phyloP scores from a whole-genome alignment of 2,888 invertebrate genomes.

The Drosophila demipolita region DNA sequence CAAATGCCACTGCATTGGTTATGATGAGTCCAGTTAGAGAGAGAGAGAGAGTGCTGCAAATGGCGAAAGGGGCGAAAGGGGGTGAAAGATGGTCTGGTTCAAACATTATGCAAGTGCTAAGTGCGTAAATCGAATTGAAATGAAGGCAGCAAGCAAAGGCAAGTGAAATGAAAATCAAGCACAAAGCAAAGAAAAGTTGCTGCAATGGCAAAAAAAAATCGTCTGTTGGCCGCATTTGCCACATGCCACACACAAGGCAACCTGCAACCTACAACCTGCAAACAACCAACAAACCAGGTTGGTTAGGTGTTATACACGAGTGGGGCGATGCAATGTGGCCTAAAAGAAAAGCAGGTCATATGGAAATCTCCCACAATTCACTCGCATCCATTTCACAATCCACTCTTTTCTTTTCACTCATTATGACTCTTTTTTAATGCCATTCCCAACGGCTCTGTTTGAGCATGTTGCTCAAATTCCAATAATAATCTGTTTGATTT shows the following conservation, averaged over 20 bases:
- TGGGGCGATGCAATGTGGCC: conserved; percentile 36
- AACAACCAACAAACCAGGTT: conserved; percentile 14
- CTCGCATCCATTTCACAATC: conserved; percentile 38
- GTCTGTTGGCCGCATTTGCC: conserved; percentile 41
- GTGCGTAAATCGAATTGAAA: conserved; percentile 61
- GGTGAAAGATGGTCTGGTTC: conserved; percentile 12
- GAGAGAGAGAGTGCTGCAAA: not conserved
- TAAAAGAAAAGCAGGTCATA: conserved; percentile 72
- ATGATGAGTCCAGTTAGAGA: conserved; percentile 11
- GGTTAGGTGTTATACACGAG: conserved; percentile 24
- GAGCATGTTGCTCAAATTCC: conserved; percentile 4
- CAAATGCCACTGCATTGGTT: conserved; percentile 18
- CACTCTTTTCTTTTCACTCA: conserved; percentile 8
- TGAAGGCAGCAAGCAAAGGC: conserved; percentile 58
- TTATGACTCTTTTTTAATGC: conserved; percentile 7
- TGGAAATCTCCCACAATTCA: conserved; percentile 62
- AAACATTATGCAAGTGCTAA: conserved; percentile 36
- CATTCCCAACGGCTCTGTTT: not conserved
- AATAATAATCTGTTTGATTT: conserved; percentile 22
- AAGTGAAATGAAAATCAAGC: conserved; percentile 57
- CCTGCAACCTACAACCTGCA: conserved; percentile 5
- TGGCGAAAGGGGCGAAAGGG: not conserved
- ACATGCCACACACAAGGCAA: conserved; percentile 20
- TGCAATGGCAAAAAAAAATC: conserved; percentile 6
- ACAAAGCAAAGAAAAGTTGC: conserved; percentile 25